A percentile compares a stretch with the other conserved stretches of the same genome.
phyloP scores from a whole-genome alignment of 2,888 invertebrate genomes.

The Nomada goodeniana region DNA sequence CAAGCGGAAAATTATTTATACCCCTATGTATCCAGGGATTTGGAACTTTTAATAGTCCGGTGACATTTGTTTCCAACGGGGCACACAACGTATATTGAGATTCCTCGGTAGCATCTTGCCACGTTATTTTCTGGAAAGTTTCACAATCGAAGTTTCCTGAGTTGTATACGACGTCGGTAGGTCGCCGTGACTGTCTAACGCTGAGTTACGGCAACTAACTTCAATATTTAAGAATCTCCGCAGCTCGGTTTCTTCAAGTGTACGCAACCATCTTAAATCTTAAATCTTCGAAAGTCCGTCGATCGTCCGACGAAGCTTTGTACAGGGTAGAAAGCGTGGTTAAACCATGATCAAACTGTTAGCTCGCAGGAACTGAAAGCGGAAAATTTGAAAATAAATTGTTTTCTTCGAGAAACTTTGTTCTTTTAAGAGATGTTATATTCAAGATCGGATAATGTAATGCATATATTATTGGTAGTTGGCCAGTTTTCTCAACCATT shows the following conservation, averaged over 20 bases:
- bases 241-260: constrained; percentile 38
- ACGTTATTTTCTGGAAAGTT: constrained; percentile 79
- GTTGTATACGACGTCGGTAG: constrained; percentile 79
- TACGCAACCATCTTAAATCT: constrained; percentile 3
- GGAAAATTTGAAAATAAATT: no score
- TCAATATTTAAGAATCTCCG: constrained; percentile 59
- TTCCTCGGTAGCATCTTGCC: constrained; percentile 63
- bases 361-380: constrained; percentile 1
- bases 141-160: constrained; percentile 83
- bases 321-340: neutral
- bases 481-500: no score
- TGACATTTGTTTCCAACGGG: constrained; percentile 73
- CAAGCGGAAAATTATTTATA: constrained; percentile 65
- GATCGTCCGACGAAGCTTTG: constrained; percentile 12
- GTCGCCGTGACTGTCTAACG: constrained; percentile 44
- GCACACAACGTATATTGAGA: constrained; percentile 73
- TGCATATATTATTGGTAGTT: no score
- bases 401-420: no score
- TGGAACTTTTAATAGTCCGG: constrained; percentile 74
- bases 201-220: constrained; percentile 61
- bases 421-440: no score
- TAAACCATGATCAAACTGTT: neutral
- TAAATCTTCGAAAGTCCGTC: constrained; percentile 27
- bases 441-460: no score
- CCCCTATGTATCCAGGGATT: constrained; percentile 45